Evolutionary conservation across 2,888 invertebrate species (phyloP), one percentile per base, ranked within the genome.

Genomic region (Conchocele bisecta): DNA sequence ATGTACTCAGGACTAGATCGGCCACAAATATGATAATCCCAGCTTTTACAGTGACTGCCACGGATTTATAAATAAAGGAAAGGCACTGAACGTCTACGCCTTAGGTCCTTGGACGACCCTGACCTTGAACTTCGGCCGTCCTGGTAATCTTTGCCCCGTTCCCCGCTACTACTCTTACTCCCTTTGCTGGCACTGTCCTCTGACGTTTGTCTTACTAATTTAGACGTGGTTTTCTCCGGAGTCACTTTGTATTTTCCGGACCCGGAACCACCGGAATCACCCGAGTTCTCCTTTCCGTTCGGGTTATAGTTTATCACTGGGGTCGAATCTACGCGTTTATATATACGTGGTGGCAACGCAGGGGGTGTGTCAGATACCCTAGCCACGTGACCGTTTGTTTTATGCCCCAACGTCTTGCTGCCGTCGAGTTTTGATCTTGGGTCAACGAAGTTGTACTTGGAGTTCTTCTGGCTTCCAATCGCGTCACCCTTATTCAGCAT

Each of bases 401-500:
- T 58, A 35, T 59, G 31, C 17, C 20, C 37, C 39, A 63, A 46
- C 31, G 68, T 70, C 17, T 71, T 67, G 42, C 65, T 76, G 22
- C 68, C 65, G 28, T 68, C 71, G 13, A 74, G 39, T 7, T 60
- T 58, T 17, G 72, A 33, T 15, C 63, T 51, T n/a, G 76, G 76
- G 66, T 87, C 84, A n/a, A 83, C 65, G 7, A 84, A 83, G 26
- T 72, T 77, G 60, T 85, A 86, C 37, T 79, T 76, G 3, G 75
- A 61, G 44, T 82, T 83, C 44, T 79, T 79, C 50, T 72, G 70
- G 20, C 83, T 84, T 7, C 67, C 73, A 24, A 41, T 20, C 5
- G 81, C 64, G 58, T 85, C 76, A 11, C 87, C 86, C 17, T 74
- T 73, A 7, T 87, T 84, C 3, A 88, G 50, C 51, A 84, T 82